These are phyloP conservation scores for Anolis apletophallus DNA, from an alignment of 2,797 vertebrate species.

Conservation along the genomic window DNA sequence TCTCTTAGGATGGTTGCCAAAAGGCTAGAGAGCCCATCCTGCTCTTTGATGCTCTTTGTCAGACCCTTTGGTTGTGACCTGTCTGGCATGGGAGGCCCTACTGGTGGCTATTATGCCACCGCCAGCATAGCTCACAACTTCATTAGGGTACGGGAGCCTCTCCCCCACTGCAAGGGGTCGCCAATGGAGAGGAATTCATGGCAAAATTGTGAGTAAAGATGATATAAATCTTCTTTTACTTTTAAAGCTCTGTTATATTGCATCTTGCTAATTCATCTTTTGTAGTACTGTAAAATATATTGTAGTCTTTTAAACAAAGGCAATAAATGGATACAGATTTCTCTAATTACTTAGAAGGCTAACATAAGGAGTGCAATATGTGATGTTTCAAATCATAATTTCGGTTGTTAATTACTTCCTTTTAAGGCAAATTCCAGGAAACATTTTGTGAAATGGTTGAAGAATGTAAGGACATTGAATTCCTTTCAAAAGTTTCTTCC, in stretches of 20 bases:
- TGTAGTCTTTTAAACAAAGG: slow-evolving; percentile 3
- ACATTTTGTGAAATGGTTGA: background rate
- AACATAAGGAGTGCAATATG: slow-evolving; percentile 5
- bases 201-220: background rate
- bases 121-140: no score
- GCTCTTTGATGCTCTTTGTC: no score
- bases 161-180: no score
- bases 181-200: no score
- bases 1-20: no score
- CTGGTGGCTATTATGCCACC: no score
- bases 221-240: background rate
- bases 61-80: no score
- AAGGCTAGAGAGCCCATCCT: no score
- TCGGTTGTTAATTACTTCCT: slow-evolving; percentile 19
- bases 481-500: background rate
- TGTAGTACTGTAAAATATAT: background rate
- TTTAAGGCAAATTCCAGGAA: slow-evolving; percentile 21
- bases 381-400: slow-evolving; percentile 16
- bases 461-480: background rate
- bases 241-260: background rate
- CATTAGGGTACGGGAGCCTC: no score
- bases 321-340: slow-evolving; percentile 2
- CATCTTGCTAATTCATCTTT: background rate
- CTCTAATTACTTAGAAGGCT: background rate
- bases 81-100: no score